phyloP scores from a whole-genome alignment of 2,113 vertebrate species.

The Apteryx owenii region DNA sequence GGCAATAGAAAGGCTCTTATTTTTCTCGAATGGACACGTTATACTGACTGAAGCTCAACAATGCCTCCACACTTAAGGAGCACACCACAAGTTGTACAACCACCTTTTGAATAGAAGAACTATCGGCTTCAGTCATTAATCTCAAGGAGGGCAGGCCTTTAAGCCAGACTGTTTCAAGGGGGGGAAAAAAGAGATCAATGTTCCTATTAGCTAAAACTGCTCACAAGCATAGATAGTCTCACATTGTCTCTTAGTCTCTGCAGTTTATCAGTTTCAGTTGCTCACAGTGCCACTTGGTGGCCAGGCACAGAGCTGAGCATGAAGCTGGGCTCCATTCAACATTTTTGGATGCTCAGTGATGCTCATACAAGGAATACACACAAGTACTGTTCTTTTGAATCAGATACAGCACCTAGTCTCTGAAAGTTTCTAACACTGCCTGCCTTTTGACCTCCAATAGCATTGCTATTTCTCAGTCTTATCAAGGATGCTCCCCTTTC shows the following conservation, averaged over 20 bases:
- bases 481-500: rapidly evolving
- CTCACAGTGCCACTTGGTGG: neutral
- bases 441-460: neutral
- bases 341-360: neutral
- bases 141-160: neutral
- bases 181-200: neutral
- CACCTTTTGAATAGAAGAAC: neutral
- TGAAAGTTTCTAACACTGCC: neutral
- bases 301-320: neutral
- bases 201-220: neutral
- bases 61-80: rapidly evolving
- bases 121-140: neutral
- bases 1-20: neutral
- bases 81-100: neutral
- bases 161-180: neutral
- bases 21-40: neutral
- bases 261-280: neutral
- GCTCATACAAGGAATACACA: neutral
- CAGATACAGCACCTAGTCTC: neutral
- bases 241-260: neutral
- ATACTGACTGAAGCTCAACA: neutral
- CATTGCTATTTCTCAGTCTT: neutral
- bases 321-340: neutral
- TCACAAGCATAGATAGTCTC: neutral
- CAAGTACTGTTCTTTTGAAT: neutral